Base-by-base conservation (phyloP, 2,888 invertebrate genomes). In the Pterostichus niger region DNA sequence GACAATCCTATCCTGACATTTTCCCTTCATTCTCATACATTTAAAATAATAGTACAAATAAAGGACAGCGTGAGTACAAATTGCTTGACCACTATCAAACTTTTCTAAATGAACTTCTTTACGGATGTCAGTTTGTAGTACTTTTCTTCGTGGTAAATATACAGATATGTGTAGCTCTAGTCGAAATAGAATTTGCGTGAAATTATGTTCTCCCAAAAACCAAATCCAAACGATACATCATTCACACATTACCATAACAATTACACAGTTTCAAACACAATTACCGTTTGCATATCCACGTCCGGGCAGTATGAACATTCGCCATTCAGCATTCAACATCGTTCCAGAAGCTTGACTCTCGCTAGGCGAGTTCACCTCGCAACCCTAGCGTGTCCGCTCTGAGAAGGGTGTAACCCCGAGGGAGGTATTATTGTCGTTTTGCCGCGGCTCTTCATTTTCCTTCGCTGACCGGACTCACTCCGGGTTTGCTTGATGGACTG, bases 351-450 rank as follows among this genome's bases (percentile, higher is more conserved):
- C 75, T 13, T 49, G 49, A 49, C 15, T 49, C 49, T 31, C 49
- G 75, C 52, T 75, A 46, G 17, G 44, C 31, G 40, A 44, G 49
- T 15, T 15, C 13, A 73, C 35, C 59, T 0, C 31, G 59, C 17
- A 2, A 24, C 59, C 31, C 10, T 9, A 9, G 10, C 59, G 24
- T 17, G 6, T 24, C 59, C 11, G 11, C 59, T 40, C 11, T 73
- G 52, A 75, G 13, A 33, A 49, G 75, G 75, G 52, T 75, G 17
- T 49, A 64, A n/a, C 56, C 76, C 40, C 56, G n/a, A 6, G 76
- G 76, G 76, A 76, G 35, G 17, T 76, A 76, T 76, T 76, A 76
- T 76, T 76, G 76, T 76, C 76, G 76, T 76, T 76, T 76, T 76
- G 54, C 56, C 44, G 11, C n/a, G 35, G 56, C 15, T 76, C 46